Conservation (phyloP, 2,113 vertebrate genomes). For the Atrichornis clamosus region DNA sequence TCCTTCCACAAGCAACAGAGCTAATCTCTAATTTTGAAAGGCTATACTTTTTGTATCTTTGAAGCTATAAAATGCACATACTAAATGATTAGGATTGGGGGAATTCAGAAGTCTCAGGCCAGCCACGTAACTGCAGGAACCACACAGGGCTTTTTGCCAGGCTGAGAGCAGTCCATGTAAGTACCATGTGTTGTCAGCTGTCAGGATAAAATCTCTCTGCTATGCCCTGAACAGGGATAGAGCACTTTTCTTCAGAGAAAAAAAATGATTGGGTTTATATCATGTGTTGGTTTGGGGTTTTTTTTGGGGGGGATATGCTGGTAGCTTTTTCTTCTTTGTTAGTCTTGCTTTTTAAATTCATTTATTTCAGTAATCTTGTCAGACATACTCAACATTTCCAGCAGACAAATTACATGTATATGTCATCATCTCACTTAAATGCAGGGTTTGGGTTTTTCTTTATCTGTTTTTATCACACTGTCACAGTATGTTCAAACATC, state of each 20-base stretch:
- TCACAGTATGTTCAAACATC: not conserved
- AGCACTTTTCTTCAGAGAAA: not conserved
- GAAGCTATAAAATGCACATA: not conserved
- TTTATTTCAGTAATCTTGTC: not conserved
- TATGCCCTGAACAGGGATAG: not conserved
- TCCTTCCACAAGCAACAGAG: not conserved
- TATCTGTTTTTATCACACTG: not conserved
- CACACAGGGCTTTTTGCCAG: not conserved
- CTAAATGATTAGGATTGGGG: not conserved
- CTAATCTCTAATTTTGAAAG: not conserved
- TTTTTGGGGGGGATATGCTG: accelerated
- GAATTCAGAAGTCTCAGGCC: not conserved
- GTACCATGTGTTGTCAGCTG: not conserved
- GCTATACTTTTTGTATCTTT: not conserved
- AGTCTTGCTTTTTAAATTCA: not conserved
- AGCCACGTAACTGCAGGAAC: accelerated
- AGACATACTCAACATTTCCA: not conserved
- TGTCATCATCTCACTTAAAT: not conserved
- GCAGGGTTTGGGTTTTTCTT: not conserved
- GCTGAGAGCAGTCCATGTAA: not conserved
- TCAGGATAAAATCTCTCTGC: not conserved
- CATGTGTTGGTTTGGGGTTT: accelerated
- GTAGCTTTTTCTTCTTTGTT: not conserved
- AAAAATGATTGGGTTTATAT: not conserved
- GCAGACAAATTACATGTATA: not conserved